Evolutionary conservation across 2,888 invertebrate genomes (phyloP), one percentile per base, ranked within the genome.

Genomic region (Phyllotreta cruciferae): DNA sequence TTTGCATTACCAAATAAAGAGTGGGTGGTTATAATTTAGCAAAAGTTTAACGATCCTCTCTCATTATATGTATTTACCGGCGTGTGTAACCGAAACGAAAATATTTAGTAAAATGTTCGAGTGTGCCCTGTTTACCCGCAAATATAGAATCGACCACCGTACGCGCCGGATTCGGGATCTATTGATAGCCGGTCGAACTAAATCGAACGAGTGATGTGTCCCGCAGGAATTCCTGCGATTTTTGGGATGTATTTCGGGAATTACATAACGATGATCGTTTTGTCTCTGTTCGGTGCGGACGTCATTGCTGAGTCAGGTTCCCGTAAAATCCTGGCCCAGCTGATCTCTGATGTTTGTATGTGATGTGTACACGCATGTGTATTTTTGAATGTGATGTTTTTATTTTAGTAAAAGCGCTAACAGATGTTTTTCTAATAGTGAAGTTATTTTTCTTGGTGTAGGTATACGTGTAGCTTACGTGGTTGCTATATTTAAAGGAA

Each of bases 371-470:
- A 24, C 24, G 24, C 24, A n/a, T n/a, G 70, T 64, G 66, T 78
- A 78, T 78, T 78, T 78, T 73, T 65, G 73, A 73, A 70, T 64
- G 70, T 78, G 78, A 78, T 77, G 75, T 73, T 57, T 57, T 73
- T 78, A 77, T 76, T 77, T 77, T 77, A 76, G 75, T 60, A 76
- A 74, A 71, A 72, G 61, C 71, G 75, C 71, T 76, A 77, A 78
- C 78, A 79, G 77, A 78, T 78, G 78, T 78, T 77, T 75, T 61
- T 56, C 44, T 56, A 70, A 71, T 71, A 71, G 56, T 56, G 47
- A 66, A 63, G 62, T 66, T 73, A 70, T 71, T 73, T 63, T 64
- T 62, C 58, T 53, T 50, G 36, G 50, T 54, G 54, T n/a, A n/a
- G n/a, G n/a, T 49, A 45, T 24, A 24, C 24, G 24, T 24, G 24